Evolutionary conservation across 2,797 vertebrate genomes (phyloP).

Genomic region (Spea hammondii): DNA sequence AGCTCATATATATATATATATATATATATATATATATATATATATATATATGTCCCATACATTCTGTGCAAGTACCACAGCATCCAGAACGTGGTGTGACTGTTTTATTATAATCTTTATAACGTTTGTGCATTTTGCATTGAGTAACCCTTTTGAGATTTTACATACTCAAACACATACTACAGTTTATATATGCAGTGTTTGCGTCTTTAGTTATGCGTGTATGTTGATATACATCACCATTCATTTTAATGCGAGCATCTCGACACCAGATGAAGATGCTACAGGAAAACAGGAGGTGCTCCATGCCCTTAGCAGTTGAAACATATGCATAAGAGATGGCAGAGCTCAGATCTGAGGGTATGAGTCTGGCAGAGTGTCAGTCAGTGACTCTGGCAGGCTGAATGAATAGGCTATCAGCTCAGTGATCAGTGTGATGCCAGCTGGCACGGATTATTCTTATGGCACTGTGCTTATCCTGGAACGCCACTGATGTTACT

Average conservation of each 20-base stretch:
- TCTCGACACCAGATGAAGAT: slow-evolving; percentile 15
- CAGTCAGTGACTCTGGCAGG: slow-evolving; percentile 34
- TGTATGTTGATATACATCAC: slow-evolving; percentile 18
- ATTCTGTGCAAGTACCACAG: too few species aligned
- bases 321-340: slow-evolving; percentile 31
- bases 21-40: too few species aligned
- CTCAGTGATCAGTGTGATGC: slow-evolving; percentile 36
- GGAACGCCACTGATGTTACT: slow-evolving; percentile 37
- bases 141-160: too few species aligned
- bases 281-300: slow-evolving; percentile 30
- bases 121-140: too few species aligned
- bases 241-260: neutral
- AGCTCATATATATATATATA: too few species aligned
- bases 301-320: slow-evolving; percentile 36
- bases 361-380: slow-evolving; percentile 37
- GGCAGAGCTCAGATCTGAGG: slow-evolving; percentile 36
- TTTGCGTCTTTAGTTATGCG: neutral
- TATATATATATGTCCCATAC: too few species aligned
- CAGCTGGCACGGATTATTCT: slow-evolving; percentile 43
- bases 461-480: slow-evolving; percentile 23
- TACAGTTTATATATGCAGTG: too few species aligned
- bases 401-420: slow-evolving; percentile 45
- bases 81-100: too few species aligned
- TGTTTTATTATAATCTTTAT: too few species aligned
- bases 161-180: too few species aligned